These are phyloP conservation scores for Sigmodon hispidus DNA, from an alignment of 2,113 vertebrate species.

Conservation along the genomic window DNA sequence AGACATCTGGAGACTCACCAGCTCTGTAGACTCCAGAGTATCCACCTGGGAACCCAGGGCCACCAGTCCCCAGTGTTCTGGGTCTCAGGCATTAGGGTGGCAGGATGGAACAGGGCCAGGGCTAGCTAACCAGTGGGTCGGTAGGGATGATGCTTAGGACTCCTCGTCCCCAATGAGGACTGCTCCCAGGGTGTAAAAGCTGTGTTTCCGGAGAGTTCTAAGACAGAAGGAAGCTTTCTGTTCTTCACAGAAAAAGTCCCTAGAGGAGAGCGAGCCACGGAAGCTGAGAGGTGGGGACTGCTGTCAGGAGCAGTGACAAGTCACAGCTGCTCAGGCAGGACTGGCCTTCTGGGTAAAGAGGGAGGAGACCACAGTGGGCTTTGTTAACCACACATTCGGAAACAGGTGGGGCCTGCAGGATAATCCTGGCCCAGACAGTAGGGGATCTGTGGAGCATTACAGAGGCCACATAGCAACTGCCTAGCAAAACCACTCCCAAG, in stretches of 20 bases:
- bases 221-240: background rate
- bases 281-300: background rate
- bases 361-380: background rate
- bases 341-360: background rate
- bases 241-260: background rate
- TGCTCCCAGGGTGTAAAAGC: background rate
- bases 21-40: background rate
- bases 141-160: background rate
- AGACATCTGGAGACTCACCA: background rate
- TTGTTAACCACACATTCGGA: background rate
- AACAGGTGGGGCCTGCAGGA: slow-evolving; percentile 62
- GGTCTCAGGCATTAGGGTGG: background rate
- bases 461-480: background rate
- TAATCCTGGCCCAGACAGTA: slow-evolving; percentile 50
- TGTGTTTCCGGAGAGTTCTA: background rate
- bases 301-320: background rate
- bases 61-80: background rate
- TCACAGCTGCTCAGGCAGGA: slow-evolving; percentile 55
- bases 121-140: background rate
- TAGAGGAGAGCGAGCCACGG: background rate
- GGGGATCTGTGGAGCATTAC: background rate
- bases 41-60: background rate
- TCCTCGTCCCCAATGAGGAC: fast-evolving
- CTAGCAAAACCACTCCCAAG: background rate
- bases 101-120: background rate